Base-by-base conservation (phyloP, 1,140 invertebrate species). In the Euura lappo region DNA sequence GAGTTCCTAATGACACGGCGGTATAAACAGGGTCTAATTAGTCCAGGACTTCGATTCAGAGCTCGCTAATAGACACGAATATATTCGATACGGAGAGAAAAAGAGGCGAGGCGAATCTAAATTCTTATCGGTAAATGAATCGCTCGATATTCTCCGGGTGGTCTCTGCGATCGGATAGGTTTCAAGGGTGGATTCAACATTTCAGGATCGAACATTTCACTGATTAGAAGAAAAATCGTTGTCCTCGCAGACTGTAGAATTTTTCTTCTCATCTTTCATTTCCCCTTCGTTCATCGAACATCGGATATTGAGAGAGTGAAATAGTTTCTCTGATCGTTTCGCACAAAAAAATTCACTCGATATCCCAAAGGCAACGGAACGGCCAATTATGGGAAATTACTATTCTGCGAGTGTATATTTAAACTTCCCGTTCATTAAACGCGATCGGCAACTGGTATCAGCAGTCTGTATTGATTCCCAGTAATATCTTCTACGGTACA, bases 61-160 rank as follows among this genome's bases (percentile, higher is more conserved):
- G 51, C 51, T n/a, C 51, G 13, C 51, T 60, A 60, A 60, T 60
- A 60, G 51, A 60, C 51, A 60, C 51, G 13, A 60, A 60, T 60
- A n/a, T 60, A 60, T 60, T 60, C 51, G 10, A 8, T 60, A 11
- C 51, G 10, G 6, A 51, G 47, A 60, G 13, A 60, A n/a, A 60
- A 6, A n/a, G 6, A 60, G 3, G 51, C 10, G 51, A 60, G 13
- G 51, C 51, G 8, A 60, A 3, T 28, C 28, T n/a, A 2, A n/a
- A 6, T 11, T n/a, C 13, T 6, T 60, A 60, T 60, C 51, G 51
- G 8, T 11, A n/a, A 60, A n/a, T 11, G 51, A 60, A 11, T 28
- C 28, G 28, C 51, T 60, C 51, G 8, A 60, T 6, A 60, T 60
- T 60, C 3, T 60, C 51, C 51, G 51, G 51, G 51, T 60, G 51